Evolutionary conservation across 1,140 invertebrate species (phyloP).

Genomic region (Dreissena rostriformis): DNA sequence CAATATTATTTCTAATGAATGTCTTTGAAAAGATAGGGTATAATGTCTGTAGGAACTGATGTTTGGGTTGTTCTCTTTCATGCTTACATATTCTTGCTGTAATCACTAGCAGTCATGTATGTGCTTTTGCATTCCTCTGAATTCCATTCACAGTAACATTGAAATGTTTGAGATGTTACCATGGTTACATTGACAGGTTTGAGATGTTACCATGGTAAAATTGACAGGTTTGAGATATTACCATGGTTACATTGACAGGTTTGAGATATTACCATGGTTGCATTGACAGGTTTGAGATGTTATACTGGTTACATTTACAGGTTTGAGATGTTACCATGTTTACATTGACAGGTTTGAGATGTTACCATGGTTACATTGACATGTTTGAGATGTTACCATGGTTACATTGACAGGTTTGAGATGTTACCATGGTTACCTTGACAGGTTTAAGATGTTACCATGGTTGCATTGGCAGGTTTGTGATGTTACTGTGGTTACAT

Average conservation of each 20-base stretch:
- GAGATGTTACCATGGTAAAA: too few species aligned
- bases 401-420: neutral
- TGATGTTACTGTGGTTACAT: neutral
- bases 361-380: neutral
- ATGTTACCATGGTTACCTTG: conserved; percentile 21
- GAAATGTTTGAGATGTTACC: too few species aligned
- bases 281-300: neutral
- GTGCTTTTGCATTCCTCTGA: neutral
- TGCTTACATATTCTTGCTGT: neutral
- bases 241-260: neutral
- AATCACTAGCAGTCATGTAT: neutral
- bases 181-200: too few species aligned
- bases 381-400: neutral
- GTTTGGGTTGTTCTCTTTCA: too few species aligned
- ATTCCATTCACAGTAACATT: neutral
- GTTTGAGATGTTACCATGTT: neutral
- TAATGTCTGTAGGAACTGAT: too few species aligned
- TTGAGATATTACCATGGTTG: neutral
- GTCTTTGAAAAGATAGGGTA: too few species aligned
- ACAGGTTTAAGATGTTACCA: conserved; percentile 84
- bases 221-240: neutral
- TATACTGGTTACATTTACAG: neutral
- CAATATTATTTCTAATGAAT: too few species aligned
- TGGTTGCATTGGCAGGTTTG: neutral
- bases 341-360: neutral